Conservation (phyloP, 2,797 vertebrate species). For the Monodelphis domestica region DNA sequence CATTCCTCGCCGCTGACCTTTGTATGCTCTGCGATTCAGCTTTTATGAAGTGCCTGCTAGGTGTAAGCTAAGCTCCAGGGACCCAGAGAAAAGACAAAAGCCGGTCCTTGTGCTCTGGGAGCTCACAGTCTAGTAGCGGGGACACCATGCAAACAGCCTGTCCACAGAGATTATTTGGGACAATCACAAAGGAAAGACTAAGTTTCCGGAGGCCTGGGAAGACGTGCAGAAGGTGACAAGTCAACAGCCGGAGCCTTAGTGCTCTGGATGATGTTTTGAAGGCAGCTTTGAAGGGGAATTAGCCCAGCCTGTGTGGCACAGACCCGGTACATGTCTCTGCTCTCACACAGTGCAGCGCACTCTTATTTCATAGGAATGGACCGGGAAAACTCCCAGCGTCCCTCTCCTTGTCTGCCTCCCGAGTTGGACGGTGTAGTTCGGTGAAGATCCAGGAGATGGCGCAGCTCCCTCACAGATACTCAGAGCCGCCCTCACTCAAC, state of each 20-base stretch:
- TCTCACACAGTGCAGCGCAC: not conserved
- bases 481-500: not conserved
- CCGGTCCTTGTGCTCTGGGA: not conserved
- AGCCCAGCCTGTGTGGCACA: not conserved
- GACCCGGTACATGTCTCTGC: not conserved
- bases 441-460: slow-evolving; percentile 71
- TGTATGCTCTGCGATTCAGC: too few species aligned
- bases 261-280: not conserved
- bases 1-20: not conserved
- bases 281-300: not conserved
- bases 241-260: too few species aligned
- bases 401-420: too few species aligned
- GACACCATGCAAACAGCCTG: not conserved
- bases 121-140: not conserved
- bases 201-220: not conserved
- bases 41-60: not conserved
- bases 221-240: too few species aligned
- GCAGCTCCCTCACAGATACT: slow-evolving; percentile 70
- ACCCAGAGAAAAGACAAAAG: not conserved
- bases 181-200: not conserved
- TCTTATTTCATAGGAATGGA: not conserved
- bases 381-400: not conserved
- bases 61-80: not conserved
- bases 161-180: not conserved
- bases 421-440: too few species aligned